A percentile compares a stretch with the other conserved stretches of the same genome.
Evolutionary conservation across 2,113 vertebrate genomes (phyloP).

Genomic region (Zosterops lateralis): DNA sequence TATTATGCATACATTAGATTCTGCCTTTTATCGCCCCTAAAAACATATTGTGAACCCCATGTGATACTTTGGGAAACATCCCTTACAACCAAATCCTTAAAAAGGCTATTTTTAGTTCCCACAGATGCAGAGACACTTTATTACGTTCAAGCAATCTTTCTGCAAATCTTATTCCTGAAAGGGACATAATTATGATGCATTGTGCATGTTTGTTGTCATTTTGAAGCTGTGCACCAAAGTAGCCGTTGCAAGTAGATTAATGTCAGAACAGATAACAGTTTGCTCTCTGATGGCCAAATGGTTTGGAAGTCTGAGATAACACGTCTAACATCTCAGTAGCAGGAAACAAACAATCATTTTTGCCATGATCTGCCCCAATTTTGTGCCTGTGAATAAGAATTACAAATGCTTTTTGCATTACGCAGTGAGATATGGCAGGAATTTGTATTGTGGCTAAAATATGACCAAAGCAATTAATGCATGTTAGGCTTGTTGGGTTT

Average conservation of each 20-base stretch:
- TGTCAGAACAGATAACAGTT: neutral
- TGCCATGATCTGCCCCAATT: neutral
- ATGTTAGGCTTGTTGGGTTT: neutral
- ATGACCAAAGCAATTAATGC: neutral
- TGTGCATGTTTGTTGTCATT: neutral
- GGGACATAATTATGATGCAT: neutral
- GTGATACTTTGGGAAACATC: neutral
- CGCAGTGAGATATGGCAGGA: neutral
- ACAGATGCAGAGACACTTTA: neutral
- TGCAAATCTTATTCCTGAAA: neutral
- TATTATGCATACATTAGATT: constrained; percentile 41
- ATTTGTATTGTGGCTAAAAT: neutral
- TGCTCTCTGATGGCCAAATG: neutral
- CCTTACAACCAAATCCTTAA: neutral
- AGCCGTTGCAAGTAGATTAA: neutral
- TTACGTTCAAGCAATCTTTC: neutral
- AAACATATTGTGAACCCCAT: constrained; percentile 26
- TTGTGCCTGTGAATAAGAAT: neutral
- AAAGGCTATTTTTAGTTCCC: neutral
- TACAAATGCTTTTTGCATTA: neutral
- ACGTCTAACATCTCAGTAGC: neutral
- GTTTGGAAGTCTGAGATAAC: constrained; percentile 2
- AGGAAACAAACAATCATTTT: neutral
- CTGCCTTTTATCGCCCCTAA: neutral
- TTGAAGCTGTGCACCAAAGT: neutral